Evolutionary conservation across 2,797 vertebrate species (phyloP), one percentile per base, ranked within the genome.

Genomic region (Malacoraja senta): DNA sequence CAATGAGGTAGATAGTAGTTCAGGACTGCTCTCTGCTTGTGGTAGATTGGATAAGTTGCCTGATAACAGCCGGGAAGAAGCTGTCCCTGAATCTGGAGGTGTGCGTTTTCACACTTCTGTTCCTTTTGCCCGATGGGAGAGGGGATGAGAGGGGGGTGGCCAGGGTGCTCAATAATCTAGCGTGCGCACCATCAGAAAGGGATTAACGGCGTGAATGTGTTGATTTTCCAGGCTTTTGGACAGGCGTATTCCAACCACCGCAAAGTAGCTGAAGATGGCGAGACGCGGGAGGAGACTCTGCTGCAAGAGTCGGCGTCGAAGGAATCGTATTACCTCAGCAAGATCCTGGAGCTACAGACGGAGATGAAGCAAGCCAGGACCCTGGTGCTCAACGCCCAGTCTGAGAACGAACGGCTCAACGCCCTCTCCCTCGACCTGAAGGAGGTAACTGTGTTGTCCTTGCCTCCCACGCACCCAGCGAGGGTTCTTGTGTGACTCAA

Each of bases 181-280:
- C 29, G 38, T 76, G 21, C 8, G 7, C 24, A 17, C 32, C 26
- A 74, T 74, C 71, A 53, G 38, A 91, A 74, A 74, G 68, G 68
- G 38, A 58, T 15, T 44, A 92, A 58, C 53, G n/a, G 15, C 29
- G 10, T 58, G 9, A 88, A 7, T 92, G 90, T 35, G 17, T 94
- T 93, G 38, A 61, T 94, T 92, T 93, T 93, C 13, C 96, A 99
- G 99, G 99, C 99, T 0, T 99, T 99, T 63, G 98, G 99, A 83
- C 99, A 99, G 94, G 99, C 98, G 38, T 99, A 98, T 95, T 98
- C 98, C 0, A 97, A 97, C 95, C 98, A 99, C 95, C 98, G 98
- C 44, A 99, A 99, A 95, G 99, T 99, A 79, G 99, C 99, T 0
- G 98, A 98, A 96, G 98, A 99, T 95, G 98, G 99, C 0, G 98